These are phyloP conservation scores for Lycodopsis pacificus DNA, from an alignment of 2,797 vertebrate genomes.

Conservation along the genomic window DNA sequence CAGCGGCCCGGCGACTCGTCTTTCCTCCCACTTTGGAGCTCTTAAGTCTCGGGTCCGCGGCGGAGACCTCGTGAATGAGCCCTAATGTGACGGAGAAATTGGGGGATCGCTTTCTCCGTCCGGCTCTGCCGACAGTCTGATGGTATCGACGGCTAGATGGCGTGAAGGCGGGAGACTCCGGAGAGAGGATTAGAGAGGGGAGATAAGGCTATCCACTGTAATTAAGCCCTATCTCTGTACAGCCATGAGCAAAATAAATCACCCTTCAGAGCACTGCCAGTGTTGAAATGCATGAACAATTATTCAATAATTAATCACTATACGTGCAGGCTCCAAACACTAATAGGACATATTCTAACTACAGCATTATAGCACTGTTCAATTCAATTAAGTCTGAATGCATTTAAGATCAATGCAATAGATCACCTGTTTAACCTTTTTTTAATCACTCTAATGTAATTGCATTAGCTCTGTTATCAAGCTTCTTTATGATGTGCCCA, in stretches of 20 bases:
- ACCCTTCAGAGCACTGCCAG: conserved; percentile 84
- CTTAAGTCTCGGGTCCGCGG: conserved; percentile 63
- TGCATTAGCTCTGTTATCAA: conserved; percentile 83
- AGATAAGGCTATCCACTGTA: conserved; percentile 88
- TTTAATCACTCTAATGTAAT: conserved; percentile 85
- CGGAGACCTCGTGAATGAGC: conserved; percentile 73
- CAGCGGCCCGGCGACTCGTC: conserved; percentile 52
- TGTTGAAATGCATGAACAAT: conserved; percentile 91
- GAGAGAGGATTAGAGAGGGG: conserved; percentile 75
- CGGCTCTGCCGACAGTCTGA: conserved; percentile 65
- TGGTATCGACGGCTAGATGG: conserved; percentile 65
- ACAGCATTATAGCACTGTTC: conserved; percentile 84
- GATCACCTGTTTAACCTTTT: conserved; percentile 85
- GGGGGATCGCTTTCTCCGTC: conserved; percentile 74
- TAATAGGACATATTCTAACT: conserved; percentile 88
- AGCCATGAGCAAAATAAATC: conserved; percentile 88
- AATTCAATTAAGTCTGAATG: conserved; percentile 89
- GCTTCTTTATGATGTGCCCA: conserved; percentile 72
- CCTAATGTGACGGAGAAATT: conserved; percentile 78
- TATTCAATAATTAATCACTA: conserved; percentile 94
- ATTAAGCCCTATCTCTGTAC: conserved; percentile 85
- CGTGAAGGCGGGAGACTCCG: conserved; percentile 70
- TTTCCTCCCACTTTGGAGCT: conserved; percentile 61
- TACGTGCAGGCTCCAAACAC: conserved; percentile 88
- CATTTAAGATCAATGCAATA: conserved; percentile 87